A percentile compares a stretch with the other conserved stretches of the same genome.
phyloP scores from a whole-genome alignment of 2,797 vertebrate genomes.

The Pempheris klunzingeri region DNA sequence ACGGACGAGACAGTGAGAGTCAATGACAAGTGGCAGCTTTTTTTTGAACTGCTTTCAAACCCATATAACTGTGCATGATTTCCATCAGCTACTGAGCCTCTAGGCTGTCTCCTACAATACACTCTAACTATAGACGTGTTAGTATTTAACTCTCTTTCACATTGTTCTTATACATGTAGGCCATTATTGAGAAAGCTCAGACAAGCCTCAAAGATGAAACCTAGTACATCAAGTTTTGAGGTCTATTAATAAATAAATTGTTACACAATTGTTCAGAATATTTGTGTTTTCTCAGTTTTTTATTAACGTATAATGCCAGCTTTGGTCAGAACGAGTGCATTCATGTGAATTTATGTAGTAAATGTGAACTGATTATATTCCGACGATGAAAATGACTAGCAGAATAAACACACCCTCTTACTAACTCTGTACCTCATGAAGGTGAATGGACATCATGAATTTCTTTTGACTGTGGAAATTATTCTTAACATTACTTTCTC shows the following conservation, averaged over 20 bases:
- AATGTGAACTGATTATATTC: slow-evolving; percentile 55
- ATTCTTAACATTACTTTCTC: slow-evolving; percentile 72
- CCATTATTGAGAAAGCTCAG: slow-evolving; percentile 23
- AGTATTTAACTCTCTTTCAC: slow-evolving; percentile 7
- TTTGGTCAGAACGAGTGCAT: slow-evolving; percentile 40
- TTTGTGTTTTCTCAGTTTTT: slow-evolving; percentile 40
- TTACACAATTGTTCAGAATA: slow-evolving; percentile 30
- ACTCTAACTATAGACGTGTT: neutral
- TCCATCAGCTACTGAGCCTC: slow-evolving; percentile 6
- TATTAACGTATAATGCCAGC: slow-evolving; percentile 15
- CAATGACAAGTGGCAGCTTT: neutral
- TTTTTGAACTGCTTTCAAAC: slow-evolving; percentile 5
- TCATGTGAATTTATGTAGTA: slow-evolving; percentile 43
- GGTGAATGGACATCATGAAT: slow-evolving; percentile 52
- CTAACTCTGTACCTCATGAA: slow-evolving; percentile 32
- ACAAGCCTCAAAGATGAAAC: slow-evolving; percentile 33
- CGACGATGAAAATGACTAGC: slow-evolving; percentile 50
- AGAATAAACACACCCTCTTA: slow-evolving; percentile 39
- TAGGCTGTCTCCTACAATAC: neutral
- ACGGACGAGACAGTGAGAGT: neutral
- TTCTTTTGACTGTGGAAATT: slow-evolving; percentile 59
- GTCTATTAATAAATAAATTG: slow-evolving; percentile 57
- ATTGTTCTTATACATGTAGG: neutral
- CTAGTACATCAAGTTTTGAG: slow-evolving; percentile 46
- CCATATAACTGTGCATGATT: neutral